Evolutionary conservation across 1,140 invertebrate species (phyloP), one percentile per base, ranked within the genome.

Genomic region (Elymnias hypermnestra): DNA sequence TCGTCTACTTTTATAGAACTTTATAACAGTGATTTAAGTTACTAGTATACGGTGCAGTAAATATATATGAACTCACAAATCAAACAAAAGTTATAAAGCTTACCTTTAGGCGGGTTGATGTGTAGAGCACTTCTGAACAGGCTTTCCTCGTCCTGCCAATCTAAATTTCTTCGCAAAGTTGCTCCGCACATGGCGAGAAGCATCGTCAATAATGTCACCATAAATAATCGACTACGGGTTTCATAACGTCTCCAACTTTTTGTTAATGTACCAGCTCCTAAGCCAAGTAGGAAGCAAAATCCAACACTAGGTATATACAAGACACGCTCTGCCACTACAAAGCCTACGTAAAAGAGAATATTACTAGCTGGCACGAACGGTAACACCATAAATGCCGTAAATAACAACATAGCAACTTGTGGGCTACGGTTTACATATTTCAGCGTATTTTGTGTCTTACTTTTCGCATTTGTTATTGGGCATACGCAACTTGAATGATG

Each of bases 71-170:
- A n/a, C n/a, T n/a, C n/a, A n/a, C n/a, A n/a, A n/a, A n/a, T n/a
- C n/a, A n/a, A n/a, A n/a, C n/a, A n/a, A n/a, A n/a, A n/a, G n/a
- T n/a, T n/a, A n/a, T n/a, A 28, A 25, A 33, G 9, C 88, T 91
- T 86, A 98, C 97, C 96, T 94, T 99, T 99, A n/a, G 97, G 95
- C 43, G 97, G 97, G 87, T 99, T 99, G 56, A 98, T 91, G 37
- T 90, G 81, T 36, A 99, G 89, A 5, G 97, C 97, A 26, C 97
- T 95, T 58, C 92, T 88, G 83, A 98, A 99, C 1, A 99, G 89
- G 51, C 91, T 93, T 86, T 98, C 97, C 84, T 99, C 97, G 53
- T 95, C 92, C 40, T 88, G 85, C 97, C 97, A 99, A 74, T 98
- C 97, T 35, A 88, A 78, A 77, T 99, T 99, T 48, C 97, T 86